Percentiles rank a stretch among this genome's conserved stretches.
phyloP scores from a whole-genome alignment of 1,140 invertebrate genomes.

The Tetramorium simillimum region DNA sequence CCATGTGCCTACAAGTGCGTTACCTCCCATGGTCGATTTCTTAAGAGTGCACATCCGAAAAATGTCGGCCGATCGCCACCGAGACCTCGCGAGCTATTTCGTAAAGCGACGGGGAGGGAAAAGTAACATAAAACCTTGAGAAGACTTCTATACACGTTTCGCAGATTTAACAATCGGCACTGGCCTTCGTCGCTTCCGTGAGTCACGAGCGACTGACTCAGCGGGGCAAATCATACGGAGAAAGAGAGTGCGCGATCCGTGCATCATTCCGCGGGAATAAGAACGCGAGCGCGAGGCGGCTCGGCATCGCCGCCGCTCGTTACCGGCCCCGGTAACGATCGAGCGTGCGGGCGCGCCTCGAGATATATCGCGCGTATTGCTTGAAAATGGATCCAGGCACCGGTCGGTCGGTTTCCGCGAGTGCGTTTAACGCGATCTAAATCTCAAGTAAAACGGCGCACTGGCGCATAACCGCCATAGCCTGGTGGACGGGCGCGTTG shows the following conservation, averaged over 20 bases:
- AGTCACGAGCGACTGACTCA: conserved; percentile 51
- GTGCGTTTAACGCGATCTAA: conserved; percentile 47
- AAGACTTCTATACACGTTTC: conserved; percentile 15
- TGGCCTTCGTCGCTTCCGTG: conserved; percentile 57
- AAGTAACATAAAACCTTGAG: conserved; percentile 9
- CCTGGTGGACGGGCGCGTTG: conserved; percentile 17
- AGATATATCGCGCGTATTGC: conserved; percentile 14
- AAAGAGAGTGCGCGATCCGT: background rate
- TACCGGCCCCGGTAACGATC: conserved; percentile 40
- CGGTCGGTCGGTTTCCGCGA: conserved; percentile 29
- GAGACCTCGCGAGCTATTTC: background rate
- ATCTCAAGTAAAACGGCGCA: conserved; percentile 38
- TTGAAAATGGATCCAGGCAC: conserved; percentile 25
- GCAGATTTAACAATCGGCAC: conserved; percentile 40
- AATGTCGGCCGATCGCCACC: background rate
- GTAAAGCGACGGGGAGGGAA: background rate
- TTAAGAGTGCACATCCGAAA: background rate
- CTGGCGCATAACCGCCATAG: conserved; percentile 38
- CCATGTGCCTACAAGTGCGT: background rate
- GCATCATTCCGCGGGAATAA: conserved; percentile 20
- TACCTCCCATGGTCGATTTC: background rate
- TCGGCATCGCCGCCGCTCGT: background rate
- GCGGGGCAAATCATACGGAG: conserved; percentile 6
- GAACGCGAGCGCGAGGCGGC: background rate
- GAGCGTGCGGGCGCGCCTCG: background rate